Evolutionary conservation across 2,113 vertebrate genomes (phyloP).

Genomic region (Gobiocypris rarus): DNA sequence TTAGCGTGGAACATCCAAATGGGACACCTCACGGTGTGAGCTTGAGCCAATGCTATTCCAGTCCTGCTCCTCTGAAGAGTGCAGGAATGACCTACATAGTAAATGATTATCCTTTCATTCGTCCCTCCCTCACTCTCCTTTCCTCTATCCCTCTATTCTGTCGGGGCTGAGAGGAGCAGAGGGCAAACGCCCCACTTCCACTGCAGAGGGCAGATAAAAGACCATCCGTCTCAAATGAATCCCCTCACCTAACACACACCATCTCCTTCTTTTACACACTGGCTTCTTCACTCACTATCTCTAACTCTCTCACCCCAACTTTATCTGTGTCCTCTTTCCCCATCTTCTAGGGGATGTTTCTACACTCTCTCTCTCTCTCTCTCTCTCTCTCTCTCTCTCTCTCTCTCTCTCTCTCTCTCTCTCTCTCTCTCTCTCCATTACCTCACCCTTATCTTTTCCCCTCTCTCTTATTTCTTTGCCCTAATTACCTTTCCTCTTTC

Average conservation of each 20-base stretch:
- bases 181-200: conserved; percentile 45
- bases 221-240: conserved; percentile 43
- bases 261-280: not conserved
- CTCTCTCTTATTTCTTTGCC: conserved; percentile 4
- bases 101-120: conserved; percentile 51
- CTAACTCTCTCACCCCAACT: not conserved
- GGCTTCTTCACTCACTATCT: not conserved
- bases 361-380: conserved; percentile 44
- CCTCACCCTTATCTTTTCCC: conserved; percentile 28
- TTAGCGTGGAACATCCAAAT: conserved; percentile 37
- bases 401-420: too few species aligned
- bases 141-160: conserved; percentile 33
- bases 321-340: conserved; percentile 37
- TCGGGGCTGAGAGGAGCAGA: conserved; percentile 48
- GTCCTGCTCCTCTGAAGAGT: conserved; percentile 57
- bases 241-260: conserved; percentile 5
- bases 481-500: conserved; percentile 10
- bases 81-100: conserved; percentile 66
- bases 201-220: conserved; percentile 55
- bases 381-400: conserved; percentile 26
- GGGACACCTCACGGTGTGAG: conserved; percentile 56
- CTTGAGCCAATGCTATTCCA: conserved; percentile 57
- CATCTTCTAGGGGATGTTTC: too few species aligned
- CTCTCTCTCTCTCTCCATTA: conserved; percentile 50
- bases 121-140: conserved; percentile 27